These are phyloP conservation scores for Homarus gammarus DNA, from an alignment of 2,888 invertebrate species.

Conservation along the genomic window DNA sequence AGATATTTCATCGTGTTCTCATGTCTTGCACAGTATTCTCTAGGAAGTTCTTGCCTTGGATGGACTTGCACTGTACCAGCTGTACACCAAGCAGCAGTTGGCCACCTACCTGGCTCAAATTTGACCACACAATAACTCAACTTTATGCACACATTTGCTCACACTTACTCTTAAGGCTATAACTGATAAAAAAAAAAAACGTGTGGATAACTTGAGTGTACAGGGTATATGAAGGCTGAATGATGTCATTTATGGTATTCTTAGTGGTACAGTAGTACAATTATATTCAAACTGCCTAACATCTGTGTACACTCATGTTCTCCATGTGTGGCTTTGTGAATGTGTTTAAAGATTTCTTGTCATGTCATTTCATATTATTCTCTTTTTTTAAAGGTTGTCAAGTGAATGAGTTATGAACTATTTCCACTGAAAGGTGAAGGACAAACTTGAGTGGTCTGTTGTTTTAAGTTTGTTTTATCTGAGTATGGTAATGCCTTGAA, in stretches of 20 bases:
- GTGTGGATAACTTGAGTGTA: too few relatives aligned
- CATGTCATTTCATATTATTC: too few relatives aligned
- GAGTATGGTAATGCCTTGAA: not conserved
- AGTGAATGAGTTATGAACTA: not conserved
- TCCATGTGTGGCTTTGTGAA: too few relatives aligned
- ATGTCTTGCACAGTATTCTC: conserved; percentile 11
- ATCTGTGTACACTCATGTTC: too few relatives aligned
- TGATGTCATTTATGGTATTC: too few relatives aligned
- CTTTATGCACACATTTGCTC: too few relatives aligned
- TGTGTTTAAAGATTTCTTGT: too few relatives aligned
- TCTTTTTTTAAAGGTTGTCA: not conserved
- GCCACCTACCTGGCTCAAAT: not conserved
- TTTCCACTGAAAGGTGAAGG: not conserved
- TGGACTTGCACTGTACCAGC: not conserved
- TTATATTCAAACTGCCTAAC: too few relatives aligned
- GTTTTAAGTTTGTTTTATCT: not conserved
- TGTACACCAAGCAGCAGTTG: not conserved
- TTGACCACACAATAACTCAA: not conserved
- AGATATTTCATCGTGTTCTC: not conserved
- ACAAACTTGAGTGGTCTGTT: not conserved
- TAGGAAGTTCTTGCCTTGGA: not conserved
- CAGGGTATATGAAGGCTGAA: too few relatives aligned
- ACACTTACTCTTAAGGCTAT: too few relatives aligned
- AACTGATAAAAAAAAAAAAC: too few relatives aligned
- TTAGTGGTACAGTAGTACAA: too few relatives aligned